A percentile compares a stretch with the other conserved stretches of the same genome.
Evolutionary conservation across 2,113 vertebrate genomes (phyloP).

Genomic region (Oostethus manadensis): DNA sequence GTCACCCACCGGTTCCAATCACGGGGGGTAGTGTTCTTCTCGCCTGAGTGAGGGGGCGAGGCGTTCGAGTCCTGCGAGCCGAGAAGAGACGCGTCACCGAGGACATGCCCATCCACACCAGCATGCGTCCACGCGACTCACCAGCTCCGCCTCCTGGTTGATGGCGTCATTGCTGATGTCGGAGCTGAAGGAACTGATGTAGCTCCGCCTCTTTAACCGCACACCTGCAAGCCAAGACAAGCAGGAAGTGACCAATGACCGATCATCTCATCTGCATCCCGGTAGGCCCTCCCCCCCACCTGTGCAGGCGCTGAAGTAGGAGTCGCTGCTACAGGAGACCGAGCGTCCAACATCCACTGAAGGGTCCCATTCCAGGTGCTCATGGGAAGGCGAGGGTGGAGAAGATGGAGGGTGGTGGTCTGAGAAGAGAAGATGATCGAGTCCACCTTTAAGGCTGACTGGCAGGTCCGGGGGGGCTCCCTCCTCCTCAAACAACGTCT

Average conservation of each 20-base stretch:
- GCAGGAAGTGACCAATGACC: background rate
- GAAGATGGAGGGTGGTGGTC: constrained; percentile 12
- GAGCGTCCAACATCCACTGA: constrained; percentile 80
- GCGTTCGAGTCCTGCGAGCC: background rate
- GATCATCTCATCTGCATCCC: background rate
- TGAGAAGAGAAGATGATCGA: background rate
- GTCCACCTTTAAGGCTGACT: constrained; percentile 13
- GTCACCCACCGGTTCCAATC: constrained; percentile 17
- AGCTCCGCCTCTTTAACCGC: constrained; percentile 50
- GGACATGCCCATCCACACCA: background rate
- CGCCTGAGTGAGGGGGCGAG: background rate
- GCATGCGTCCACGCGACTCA: constrained; percentile 23
- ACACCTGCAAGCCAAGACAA: constrained; percentile 21
- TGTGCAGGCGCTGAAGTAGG: constrained; percentile 58
- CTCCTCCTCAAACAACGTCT: constrained; percentile 59
- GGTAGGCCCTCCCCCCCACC: constrained; percentile 56
- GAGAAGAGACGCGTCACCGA: background rate
- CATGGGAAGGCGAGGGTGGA: constrained; percentile 42
- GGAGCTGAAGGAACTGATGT: constrained; percentile 39
- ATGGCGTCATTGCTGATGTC: constrained; percentile 35
- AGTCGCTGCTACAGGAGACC: constrained; percentile 66
- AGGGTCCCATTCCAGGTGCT: constrained; percentile 82
- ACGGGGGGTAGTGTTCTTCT: background rate
- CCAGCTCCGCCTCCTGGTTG: constrained; percentile 33
- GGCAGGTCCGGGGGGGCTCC: constrained; percentile 21